Base-by-base conservation (phyloP, 2,888 invertebrate genomes). In the Graphium colonna region DNA sequence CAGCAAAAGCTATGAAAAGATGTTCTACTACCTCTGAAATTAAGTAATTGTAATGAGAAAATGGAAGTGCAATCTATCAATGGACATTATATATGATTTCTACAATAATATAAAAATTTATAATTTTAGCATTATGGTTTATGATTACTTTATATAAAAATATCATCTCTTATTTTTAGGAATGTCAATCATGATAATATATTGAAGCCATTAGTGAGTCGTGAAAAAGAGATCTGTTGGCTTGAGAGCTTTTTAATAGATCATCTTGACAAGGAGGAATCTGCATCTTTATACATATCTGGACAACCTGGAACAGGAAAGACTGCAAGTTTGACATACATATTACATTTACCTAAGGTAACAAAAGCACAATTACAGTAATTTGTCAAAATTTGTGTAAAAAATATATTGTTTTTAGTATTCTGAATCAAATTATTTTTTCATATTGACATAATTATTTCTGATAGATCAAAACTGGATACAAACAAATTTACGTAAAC, bases 231-330 rank as follows among this genome's bases (percentile, higher is more conserved):
- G 82, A 90, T 95, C 7, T 77, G 89, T 2, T 91, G 92, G 64
- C 83, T 99, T 13, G 86, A 91, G 17, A 78, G 82, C 1, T 97
- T 96, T 78, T 88, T 98, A 46, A 76, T 79, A 10, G 84, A 90
- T 8, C 94, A 95, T 75, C 75, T 97, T 51, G 75, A 91, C 1
- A 87, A 90, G 1, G 87, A 92, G 61, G 90, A 89, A 28, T 94
- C 97, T 0, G 95, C 94, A 0, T 96, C 97, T 13, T 73, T 99
- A 50, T 99, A 99, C 77, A 93, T 99, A 39, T 98, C 98, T 36
- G 99, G 99, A 0, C 97, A 97, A 17, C 99, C 99, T 0, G 99
- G 99, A 3, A 99, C 99, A 0, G 99, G 98, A 0, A 98, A 98
- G 88, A 98, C 98, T 0, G 98, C 97, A 0, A 94, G 95, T 56